These are phyloP conservation scores for Tortricodes alternella DNA, from an alignment of 2,888 invertebrate species.

Conservation along the genomic window DNA sequence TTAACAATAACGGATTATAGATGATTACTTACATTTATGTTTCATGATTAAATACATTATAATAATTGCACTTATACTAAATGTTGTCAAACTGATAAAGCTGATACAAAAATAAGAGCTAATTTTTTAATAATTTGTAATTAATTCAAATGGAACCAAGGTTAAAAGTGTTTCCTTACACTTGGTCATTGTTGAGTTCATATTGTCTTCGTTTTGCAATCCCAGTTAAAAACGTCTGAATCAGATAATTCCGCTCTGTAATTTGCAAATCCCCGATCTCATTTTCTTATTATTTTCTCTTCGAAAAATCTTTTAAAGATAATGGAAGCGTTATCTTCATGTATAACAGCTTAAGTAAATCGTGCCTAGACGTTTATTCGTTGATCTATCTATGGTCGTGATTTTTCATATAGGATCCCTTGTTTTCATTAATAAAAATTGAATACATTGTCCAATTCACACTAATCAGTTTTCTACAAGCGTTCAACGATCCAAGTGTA, in stretches of 20 bases:
- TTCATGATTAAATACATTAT: too few relatives aligned
- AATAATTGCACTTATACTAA: too few relatives aligned
- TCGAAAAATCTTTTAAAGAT: conserved; percentile 1
- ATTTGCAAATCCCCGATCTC: conserved; percentile 10
- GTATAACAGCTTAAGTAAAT: neutral
- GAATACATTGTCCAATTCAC: too few relatives aligned
- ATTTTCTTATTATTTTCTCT: conserved; percentile 8
- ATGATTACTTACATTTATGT: too few relatives aligned
- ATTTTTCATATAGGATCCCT: too few relatives aligned
- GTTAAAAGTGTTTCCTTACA: neutral
- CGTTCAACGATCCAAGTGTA: too few relatives aligned
- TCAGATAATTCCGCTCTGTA: conserved; percentile 13
- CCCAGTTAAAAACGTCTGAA: conserved; percentile 9
- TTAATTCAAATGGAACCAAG: neutral
- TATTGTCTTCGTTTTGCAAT: neutral
- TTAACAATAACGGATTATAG: too few relatives aligned
- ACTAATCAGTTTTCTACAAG: too few relatives aligned
- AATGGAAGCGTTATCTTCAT: conserved; percentile 4
- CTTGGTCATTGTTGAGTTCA: neutral
- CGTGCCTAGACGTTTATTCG: neutral
- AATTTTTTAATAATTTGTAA: neutral
- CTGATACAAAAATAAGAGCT: too few relatives aligned
- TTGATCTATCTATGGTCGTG: neutral
- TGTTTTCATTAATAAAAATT: too few relatives aligned
- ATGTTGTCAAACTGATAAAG: too few relatives aligned